Evolutionary conservation across 2,113 vertebrate species (phyloP).

Genomic region (Anguilla rostrata): DNA sequence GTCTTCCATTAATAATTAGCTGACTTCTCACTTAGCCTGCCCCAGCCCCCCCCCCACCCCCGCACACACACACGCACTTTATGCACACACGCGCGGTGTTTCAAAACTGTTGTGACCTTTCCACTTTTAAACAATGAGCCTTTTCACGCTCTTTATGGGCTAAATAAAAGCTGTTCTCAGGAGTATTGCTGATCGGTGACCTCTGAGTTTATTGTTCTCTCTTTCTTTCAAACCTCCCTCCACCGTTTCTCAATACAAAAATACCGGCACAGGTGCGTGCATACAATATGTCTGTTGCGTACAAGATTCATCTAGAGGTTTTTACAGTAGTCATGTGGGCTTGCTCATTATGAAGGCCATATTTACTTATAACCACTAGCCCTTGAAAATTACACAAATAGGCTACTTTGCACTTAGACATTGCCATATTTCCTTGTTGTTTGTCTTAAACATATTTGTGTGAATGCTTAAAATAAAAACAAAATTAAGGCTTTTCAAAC

Average conservation of each 20-base stretch:
- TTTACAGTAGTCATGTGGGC: neutral
- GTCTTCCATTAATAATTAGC: slow-evolving; percentile 1
- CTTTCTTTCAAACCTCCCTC: neutral
- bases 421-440: too few relatives aligned
- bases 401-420: neutral
- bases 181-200: neutral
- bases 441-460: too few relatives aligned
- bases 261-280: neutral
- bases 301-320: too few relatives aligned
- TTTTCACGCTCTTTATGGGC: neutral
- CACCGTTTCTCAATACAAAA: neutral
- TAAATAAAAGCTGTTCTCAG: neutral
- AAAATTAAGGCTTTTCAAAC: too few relatives aligned
- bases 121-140: slow-evolving; percentile 1
- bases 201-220: neutral
- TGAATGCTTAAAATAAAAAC: too few relatives aligned
- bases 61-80: neutral
- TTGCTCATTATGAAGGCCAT: neutral
- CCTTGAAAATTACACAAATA: neutral
- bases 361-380: neutral
- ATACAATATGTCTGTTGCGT: neutral
- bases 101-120: neutral
- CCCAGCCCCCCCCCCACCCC: too few relatives aligned
- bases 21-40: neutral
- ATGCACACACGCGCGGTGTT: neutral